Conservation (phyloP, 2,888 invertebrate genomes). For the Xestobium rufovillosum region DNA sequence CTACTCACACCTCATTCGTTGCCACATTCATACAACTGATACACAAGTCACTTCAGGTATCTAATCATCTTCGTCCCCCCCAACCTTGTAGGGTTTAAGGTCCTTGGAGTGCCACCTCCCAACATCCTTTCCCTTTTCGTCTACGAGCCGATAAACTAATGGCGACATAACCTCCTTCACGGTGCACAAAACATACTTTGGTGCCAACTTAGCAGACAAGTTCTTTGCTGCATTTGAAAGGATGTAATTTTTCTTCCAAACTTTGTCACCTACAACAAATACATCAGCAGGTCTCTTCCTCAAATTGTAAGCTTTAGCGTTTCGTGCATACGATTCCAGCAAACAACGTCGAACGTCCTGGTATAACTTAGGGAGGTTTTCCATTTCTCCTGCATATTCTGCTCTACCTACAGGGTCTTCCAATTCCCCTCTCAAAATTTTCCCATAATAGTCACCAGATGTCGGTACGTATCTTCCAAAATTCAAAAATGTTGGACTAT, state of each 20-base stretch:
- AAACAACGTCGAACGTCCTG: conserved; percentile 5
- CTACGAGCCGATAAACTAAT: conserved; percentile 10
- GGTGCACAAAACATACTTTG: conserved; percentile 10
- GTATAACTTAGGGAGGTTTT: conserved; percentile 6
- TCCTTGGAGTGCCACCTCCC: conserved; percentile 14
- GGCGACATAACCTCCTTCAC: conserved; percentile 13
- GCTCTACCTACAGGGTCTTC: too few relatives aligned
- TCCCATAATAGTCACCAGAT: conserved; percentile 15
- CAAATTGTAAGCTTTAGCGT: too few relatives aligned
- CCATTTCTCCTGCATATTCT: conserved; percentile 8
- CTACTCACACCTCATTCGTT: too few relatives aligned
- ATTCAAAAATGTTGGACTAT: conserved; percentile 15
- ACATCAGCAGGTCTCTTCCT: conserved; percentile 3
- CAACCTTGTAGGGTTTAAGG: too few relatives aligned
- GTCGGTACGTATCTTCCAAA: conserved; percentile 18
- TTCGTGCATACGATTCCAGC: too few relatives aligned
- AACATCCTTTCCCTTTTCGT: conserved; percentile 5
- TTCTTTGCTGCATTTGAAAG: conserved; percentile 10
- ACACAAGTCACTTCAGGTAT: too few relatives aligned
- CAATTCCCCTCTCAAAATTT: conserved; percentile 5
- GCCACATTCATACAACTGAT: too few relatives aligned
- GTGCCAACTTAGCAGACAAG: conserved; percentile 12
- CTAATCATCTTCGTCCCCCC: too few relatives aligned
- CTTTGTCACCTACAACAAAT: conserved; percentile 13
- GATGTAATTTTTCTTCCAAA: conserved; percentile 11